Conservation (phyloP, 1,140 invertebrate species). For the Drosophila orosa region DNA sequence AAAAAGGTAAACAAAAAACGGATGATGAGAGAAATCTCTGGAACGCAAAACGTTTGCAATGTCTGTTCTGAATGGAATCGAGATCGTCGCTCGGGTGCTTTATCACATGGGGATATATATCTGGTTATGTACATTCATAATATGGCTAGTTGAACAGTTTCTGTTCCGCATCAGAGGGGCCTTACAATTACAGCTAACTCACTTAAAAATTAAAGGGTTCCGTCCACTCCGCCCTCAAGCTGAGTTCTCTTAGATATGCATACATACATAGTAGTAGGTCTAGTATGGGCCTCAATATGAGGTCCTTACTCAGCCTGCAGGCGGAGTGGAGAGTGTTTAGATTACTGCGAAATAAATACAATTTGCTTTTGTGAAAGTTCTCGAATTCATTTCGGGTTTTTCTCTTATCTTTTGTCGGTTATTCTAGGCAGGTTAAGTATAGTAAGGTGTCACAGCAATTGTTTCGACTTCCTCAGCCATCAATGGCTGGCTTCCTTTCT, state of each 20-base stretch:
- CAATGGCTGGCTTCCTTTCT: conserved; percentile 25
- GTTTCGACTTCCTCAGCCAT: conserved; percentile 52
- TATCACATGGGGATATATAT: conserved; percentile 43
- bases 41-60: conserved; percentile 57
- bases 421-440: conserved; percentile 72
- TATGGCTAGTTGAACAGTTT: conserved; percentile 31
- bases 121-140: conserved; percentile 46
- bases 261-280: background rate
- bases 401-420: conserved; percentile 28
- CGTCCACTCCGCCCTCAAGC: conserved; percentile 19
- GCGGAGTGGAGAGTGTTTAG: conserved; percentile 16
- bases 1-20: conserved; percentile 44
- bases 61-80: conserved; percentile 52
- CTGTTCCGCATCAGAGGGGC: conserved; percentile 22
- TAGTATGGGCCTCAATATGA: no score
- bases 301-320: conserved; percentile 35
- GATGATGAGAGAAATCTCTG: conserved; percentile 48
- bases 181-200: conserved; percentile 73
- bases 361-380: conserved; percentile 54
- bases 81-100: conserved; percentile 41
- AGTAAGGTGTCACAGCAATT: conserved; percentile 80
- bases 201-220: conserved; percentile 59
- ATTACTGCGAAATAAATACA: conserved; percentile 67
- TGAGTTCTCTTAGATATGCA: background rate
- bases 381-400: conserved; percentile 58